A percentile compares a stretch with the other conserved stretches of the same genome.
Conservation (phyloP, 2,888 invertebrate species). For the Pecten maximus region DNA sequence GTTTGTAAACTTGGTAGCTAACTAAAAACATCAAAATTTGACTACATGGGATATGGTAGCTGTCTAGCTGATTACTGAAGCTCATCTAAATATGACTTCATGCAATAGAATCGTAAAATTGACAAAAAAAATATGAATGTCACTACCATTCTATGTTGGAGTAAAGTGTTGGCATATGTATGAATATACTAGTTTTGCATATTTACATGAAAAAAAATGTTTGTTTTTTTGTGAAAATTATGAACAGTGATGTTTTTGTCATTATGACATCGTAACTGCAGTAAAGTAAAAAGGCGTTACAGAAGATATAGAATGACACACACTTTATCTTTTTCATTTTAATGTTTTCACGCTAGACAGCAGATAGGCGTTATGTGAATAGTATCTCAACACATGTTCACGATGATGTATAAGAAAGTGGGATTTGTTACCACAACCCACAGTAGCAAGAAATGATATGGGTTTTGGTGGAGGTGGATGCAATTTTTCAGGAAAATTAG, state of each 20-base stretch:
- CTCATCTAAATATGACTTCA: neutral
- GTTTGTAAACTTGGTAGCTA: neutral
- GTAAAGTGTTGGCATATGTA: neutral
- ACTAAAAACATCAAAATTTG: neutral
- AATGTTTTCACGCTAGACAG: neutral
- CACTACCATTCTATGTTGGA: neutral
- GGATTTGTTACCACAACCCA: neutral
- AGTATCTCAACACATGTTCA: slow-evolving; percentile 4
- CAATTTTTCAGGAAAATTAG: neutral
- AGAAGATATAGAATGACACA: neutral
- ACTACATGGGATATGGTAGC: too few relatives aligned
- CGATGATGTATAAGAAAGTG: neutral
- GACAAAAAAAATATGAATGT: neutral
- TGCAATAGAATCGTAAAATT: neutral
- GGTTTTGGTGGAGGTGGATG: neutral
- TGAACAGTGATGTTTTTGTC: neutral
- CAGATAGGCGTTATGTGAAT: neutral
- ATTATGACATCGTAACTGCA: neutral
- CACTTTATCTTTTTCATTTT: slow-evolving; percentile 21
- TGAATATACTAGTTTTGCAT: neutral
- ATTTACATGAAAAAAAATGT: neutral
- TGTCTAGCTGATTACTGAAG: too few relatives aligned
- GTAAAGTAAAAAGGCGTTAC: neutral
- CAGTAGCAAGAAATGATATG: neutral
- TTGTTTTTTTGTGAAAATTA: neutral